Base-by-base conservation (phyloP, 2,888 invertebrate species). In the Dendrolimus houi region DNA sequence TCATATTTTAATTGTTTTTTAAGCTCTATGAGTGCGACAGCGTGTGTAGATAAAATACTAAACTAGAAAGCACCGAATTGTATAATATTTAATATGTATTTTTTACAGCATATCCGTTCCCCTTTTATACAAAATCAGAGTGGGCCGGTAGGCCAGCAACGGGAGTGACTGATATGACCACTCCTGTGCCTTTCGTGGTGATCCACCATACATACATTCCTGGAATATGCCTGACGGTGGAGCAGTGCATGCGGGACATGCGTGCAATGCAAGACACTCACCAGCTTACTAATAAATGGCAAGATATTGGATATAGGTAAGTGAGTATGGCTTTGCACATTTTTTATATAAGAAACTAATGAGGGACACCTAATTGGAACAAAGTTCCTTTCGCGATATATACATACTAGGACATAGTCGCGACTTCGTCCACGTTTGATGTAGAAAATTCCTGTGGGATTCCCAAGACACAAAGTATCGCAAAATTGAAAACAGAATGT, bases 141-240 rank as follows among this genome's bases (percentile, higher is more conserved):
- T 95, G 95, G 95, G 88, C 91, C 0, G 94, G 93, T 0, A 77
- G 85, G 41, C 78, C 87, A 2, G 83, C 93, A 0, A 91, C 76
- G 53, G 57, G 69, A 0, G 73, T 85, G n/a, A 83, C 87, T 41
- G 67, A 68, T 2, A 89, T 94, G 72, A 58, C 66, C 53, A 91
- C 86, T 13, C 94, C 94, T 0, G 93, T 93, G 9, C 92, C 93
- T 0, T 92, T 83, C 70, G 94, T 94, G 41, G 91, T 95, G 58
- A 93, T 95, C 60, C 95, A 95, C 75, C 95, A 95, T 79, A 93
- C 92, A 12, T 94, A 92, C 72, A 77, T 81, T 52, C 94, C 94
- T 0, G 79, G 79, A 0, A 93, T 92, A 14, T 95, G 95, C 73
- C 74, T 76, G 62, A 91, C 81, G 0, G 72, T 75, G 0, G 77